Base-by-base conservation (phyloP, 2,797 vertebrate species). In the Synaphobranchus kaupii region DNA sequence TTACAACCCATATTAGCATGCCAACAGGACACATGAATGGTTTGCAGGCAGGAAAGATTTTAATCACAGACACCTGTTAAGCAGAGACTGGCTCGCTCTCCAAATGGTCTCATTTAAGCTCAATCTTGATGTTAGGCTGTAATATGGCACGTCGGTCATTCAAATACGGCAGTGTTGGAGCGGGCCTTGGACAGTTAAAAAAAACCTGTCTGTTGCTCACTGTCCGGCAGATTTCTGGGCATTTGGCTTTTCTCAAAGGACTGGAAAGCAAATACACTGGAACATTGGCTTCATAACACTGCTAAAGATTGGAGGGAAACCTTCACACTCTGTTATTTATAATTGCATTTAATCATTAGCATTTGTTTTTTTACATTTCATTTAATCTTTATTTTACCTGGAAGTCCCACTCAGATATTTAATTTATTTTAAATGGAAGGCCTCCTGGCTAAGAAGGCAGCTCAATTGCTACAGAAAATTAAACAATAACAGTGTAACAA, bases 51-150 rank as follows among this genome's bases (percentile, higher is more conserved):
- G 85, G 86, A 89, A 90, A 88, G 84, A 90, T 93, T 94, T 94
- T 95, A 95, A 95, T 95, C 92, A 92, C 90, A 93, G 91, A 92
- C 95, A 94, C 94, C 94, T 95, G 95, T 93, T 90, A 89, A 91
- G 90, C 87, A 91, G 91, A 92, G 92, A 92, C 90, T 87, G 92
- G 85, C 89, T 89, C 88, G 87, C 71, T 87, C 85, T 92, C 90
- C 93, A 92, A 92, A 88, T 91, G 90, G 90, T 91, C 92, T 90
- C 93, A 90, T 90, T 76, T 20, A 82, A 85, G 90, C 89, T 87
- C 63, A 76, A 83, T 87, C 85, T 84, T 89, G 87, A 63, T 88
- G 63, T 84, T 60, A 92, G 91, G 47, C 90, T 92, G 92, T 90
- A 92, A 92, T 87, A 90, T 84, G 88, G 90, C 90, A 92, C 89